Percentiles rank a stretch among this genome's conserved stretches.
These are phyloP conservation scores for Trissoscelio sp. DNA, from an alignment of 2,888 invertebrate genomes.

Conservation along the genomic window DNA sequence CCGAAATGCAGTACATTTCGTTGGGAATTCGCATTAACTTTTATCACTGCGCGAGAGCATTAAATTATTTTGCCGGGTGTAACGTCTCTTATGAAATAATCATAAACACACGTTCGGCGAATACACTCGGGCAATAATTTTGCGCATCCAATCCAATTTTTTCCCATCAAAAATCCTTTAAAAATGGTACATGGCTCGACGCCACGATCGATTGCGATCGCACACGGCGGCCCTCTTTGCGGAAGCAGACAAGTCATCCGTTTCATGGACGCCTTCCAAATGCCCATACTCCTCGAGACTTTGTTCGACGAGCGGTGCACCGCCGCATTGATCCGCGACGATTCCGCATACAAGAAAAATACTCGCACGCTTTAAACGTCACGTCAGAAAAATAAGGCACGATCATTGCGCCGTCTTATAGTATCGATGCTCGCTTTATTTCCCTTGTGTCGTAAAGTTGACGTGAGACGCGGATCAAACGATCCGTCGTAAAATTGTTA, in stretches of 20 bases:
- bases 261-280: conserved; percentile 73
- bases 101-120: conserved; percentile 15
- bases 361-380: conserved; percentile 63
- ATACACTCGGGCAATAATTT: conserved; percentile 10
- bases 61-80: conserved; percentile 4
- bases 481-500: conserved; percentile 31
- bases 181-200: conserved; percentile 40
- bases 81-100: conserved; percentile 22
- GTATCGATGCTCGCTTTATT: conserved; percentile 23
- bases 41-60: not conserved
- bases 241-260: conserved; percentile 63
- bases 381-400: conserved; percentile 7
- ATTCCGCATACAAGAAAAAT: conserved; percentile 63
- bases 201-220: conserved; percentile 39
- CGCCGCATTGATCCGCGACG: conserved; percentile 73
- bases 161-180: conserved; percentile 29
- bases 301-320: conserved; percentile 26
- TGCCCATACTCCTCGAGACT: conserved; percentile 66
- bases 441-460: conserved; percentile 18
- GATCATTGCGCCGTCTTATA: conserved; percentile 4
- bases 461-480: conserved; percentile 3
- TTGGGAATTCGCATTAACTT: not conserved
- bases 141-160: conserved; percentile 3
- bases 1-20: not conserved
- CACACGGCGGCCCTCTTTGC: not conserved